phyloP scores from a whole-genome alignment of 2,797 vertebrate species.

The Crossoptilon crossoptilon region DNA sequence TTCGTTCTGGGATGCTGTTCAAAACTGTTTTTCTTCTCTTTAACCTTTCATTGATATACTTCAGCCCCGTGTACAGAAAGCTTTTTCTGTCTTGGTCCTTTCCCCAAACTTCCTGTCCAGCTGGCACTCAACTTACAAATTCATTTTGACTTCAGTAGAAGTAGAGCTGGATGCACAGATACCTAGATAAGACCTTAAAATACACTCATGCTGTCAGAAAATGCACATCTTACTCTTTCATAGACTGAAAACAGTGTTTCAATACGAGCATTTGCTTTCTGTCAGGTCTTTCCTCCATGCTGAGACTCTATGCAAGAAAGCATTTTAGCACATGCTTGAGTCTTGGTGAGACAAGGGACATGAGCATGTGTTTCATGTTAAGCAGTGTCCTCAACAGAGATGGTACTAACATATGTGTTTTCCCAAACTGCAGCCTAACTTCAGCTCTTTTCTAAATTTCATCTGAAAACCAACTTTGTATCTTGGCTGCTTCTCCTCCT shows the following conservation, averaged over 20 bases:
- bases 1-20: slow-evolving; percentile 48
- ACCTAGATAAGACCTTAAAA: not conserved
- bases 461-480: slow-evolving; percentile 9
- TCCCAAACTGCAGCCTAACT: not conserved
- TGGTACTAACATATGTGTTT: not conserved
- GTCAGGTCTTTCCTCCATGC: not conserved
- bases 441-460: not conserved
- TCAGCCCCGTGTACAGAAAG: not conserved
- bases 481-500: not conserved
- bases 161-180: not conserved
- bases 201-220: not conserved
- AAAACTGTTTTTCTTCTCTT: slow-evolving; percentile 28
- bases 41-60: slow-evolving; percentile 34
- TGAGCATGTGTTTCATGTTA: not conserved
- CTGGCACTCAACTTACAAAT: not conserved
- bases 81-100: not conserved
- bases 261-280: not conserved
- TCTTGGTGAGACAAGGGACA: not conserved
- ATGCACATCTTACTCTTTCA: not conserved
- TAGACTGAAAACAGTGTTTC: not conserved
- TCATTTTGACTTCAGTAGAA: not conserved
- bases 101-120: not conserved
- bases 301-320: not conserved
- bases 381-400: not conserved
- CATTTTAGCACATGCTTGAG: not conserved